Evolutionary conservation across 2,888 invertebrate genomes (phyloP), one percentile per base, ranked within the genome.

Genomic region (Drosophila cognata): DNA sequence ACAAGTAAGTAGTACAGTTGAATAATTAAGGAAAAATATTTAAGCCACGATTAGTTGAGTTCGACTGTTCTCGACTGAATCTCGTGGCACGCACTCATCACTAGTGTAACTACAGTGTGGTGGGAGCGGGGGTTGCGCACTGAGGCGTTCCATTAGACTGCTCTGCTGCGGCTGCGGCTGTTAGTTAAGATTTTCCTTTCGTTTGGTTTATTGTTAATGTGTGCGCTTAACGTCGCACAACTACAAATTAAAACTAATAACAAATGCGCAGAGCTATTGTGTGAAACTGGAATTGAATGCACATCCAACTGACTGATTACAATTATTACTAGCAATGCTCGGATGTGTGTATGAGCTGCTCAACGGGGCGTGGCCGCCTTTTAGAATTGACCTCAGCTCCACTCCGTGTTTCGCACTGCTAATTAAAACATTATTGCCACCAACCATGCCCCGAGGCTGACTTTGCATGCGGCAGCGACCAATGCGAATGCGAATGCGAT

Each of bases 371-470:
- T 71, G 64, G 65, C 56, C 21, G 25, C 16, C 56, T 58, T 51
- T 29, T 50, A 74, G 74, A 74, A 74, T 43, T 51, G 79, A 79
- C 78, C 78, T 71, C 62, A 75, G 48, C 41, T 61, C 60, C 60
- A 67, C 53, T 71, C 59, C 43, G 31, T 61, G 35, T 57, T 38
- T 60, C 59, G 51, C 69, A 62, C 38, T 76, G 87, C 85, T 88
- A 85, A 85, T 85, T 85, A 85, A 85, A 87, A 85, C 82, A 85
- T 85, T 85, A 82, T 81, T 79, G 70, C 73, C 74, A 72, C 82
- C 60, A 88, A 76, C 84, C 72, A 71, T 72, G 79, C 72, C 89
- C 78, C 84, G 85, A 84, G 89, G 89, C 85, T 81, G 50, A 76
- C 63, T 70, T 74, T 67, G 75, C 75, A 67, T 76, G 63, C 43